A percentile compares a stretch with the other conserved stretches of the same genome.
phyloP scores from a whole-genome alignment of 2,888 invertebrate species.

The Cantharis lateralis region DNA sequence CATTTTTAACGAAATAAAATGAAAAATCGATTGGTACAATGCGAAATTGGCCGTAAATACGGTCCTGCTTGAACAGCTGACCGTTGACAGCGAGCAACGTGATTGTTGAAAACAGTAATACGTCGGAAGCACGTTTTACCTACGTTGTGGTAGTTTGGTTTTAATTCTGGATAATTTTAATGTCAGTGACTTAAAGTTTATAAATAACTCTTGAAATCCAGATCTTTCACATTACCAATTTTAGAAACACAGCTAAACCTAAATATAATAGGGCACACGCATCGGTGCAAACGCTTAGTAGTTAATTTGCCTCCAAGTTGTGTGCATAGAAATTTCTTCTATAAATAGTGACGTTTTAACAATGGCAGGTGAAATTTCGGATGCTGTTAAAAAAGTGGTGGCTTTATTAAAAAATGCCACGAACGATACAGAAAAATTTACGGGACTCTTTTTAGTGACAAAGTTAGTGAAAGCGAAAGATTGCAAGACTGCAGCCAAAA shows the following conservation, averaged over 20 bases:
- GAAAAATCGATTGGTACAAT: constrained; percentile 2
- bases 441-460: constrained; percentile 89
- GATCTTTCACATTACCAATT: constrained; percentile 52
- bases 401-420: constrained; percentile 77
- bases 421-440: constrained; percentile 90
- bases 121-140: constrained; percentile 6
- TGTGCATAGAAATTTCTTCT: not conserved
- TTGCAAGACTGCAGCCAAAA: constrained; percentile 69
- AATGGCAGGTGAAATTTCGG: constrained; percentile 65
- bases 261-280: constrained; percentile 52
- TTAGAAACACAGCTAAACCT: constrained; percentile 52
- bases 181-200: constrained; percentile 53
- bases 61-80: constrained; percentile 41
- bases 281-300: constrained; percentile 35
- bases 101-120: constrained; percentile 1
- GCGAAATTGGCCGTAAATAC: constrained; percentile 14
- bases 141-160: constrained; percentile 8
- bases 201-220: constrained; percentile 52
- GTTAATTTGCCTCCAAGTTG: constrained; percentile 23
- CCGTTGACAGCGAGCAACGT: constrained; percentile 28
- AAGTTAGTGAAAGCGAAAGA: constrained; percentile 86
- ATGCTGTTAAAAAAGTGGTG: constrained; percentile 83
- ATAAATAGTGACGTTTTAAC: constrained; percentile 9
- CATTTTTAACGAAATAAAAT: not conserved
- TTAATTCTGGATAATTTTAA: constrained; percentile 20